Conservation (phyloP, 2,888 invertebrate genomes). For the Saturnia pavonia region DNA sequence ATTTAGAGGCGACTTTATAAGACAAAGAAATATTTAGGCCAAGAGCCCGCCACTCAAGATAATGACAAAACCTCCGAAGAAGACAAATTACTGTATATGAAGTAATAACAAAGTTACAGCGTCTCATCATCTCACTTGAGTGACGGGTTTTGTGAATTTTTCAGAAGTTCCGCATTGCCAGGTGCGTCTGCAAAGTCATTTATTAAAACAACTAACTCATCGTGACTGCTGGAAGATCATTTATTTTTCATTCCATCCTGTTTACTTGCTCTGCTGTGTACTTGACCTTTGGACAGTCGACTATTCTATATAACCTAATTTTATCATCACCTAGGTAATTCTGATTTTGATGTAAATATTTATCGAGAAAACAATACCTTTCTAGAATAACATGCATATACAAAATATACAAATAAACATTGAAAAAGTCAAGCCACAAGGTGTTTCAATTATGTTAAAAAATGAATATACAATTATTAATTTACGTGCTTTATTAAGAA, state of each 20-base stretch:
- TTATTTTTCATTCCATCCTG: neutral
- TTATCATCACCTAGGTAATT: neutral
- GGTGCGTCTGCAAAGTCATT: neutral
- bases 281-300: neutral
- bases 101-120: conserved; percentile 23
- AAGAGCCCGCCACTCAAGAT: conserved; percentile 15
- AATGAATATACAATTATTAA: no score
- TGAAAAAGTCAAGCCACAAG: no score
- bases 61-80: conserved; percentile 20
- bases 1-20: neutral
- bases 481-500: no score
- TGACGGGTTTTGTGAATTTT: conserved; percentile 21
- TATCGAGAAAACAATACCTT: no score
- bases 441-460: no score
- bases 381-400: no score
- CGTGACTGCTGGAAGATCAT: neutral
- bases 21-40: neutral
- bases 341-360: no score
- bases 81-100: conserved; percentile 22
- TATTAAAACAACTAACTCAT: neutral
- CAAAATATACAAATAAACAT: no score
- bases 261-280: neutral
- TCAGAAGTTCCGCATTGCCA: conserved; percentile 11
- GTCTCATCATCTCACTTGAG: conserved; percentile 22
- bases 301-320: neutral